Conservation (phyloP, 2,888 invertebrate genomes). For the Drosophila subquinaria region DNA sequence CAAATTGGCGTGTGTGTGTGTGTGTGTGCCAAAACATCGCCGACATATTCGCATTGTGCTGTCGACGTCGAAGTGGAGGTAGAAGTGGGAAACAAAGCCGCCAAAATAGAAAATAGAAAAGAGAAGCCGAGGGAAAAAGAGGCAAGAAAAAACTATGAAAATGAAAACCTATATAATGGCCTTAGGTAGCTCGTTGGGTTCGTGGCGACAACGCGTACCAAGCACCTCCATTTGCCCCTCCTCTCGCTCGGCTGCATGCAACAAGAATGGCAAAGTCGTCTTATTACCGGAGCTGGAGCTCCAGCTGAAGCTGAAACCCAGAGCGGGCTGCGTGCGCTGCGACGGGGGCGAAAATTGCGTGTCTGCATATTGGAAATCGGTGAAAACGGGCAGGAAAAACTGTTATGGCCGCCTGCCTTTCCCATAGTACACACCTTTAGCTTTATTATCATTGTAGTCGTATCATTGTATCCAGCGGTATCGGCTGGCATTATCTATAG, state of each 20-base stretch:
- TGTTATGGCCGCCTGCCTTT: conserved; percentile 34
- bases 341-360: conserved; percentile 67
- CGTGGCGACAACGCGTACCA: conserved; percentile 75
- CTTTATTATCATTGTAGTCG: conserved; percentile 62
- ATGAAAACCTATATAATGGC: conserved; percentile 62
- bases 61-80: conserved; percentile 1
- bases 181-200: conserved; percentile 39
- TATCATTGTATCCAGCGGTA: conserved; percentile 54
- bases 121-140: conserved; percentile 2
- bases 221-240: conserved; percentile 51
- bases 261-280: conserved; percentile 31
- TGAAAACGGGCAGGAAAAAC: conserved; percentile 45
- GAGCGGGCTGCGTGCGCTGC: conserved; percentile 38
- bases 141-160: conserved; percentile 56
- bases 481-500: conserved; percentile 43
- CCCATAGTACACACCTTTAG: conserved; percentile 20
- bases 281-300: conserved; percentile 51
- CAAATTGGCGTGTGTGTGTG: conserved; percentile 48
- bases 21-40: conserved; percentile 53
- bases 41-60: conserved; percentile 60
- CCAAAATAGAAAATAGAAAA: conserved; percentile 29
- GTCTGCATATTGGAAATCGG: conserved; percentile 57
- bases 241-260: neutral
- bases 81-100: conserved; percentile 39
- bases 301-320: conserved; percentile 2